Evolutionary conservation across 2,113 vertebrate genomes (phyloP).

Genomic region (Mustelus asterias): DNA sequence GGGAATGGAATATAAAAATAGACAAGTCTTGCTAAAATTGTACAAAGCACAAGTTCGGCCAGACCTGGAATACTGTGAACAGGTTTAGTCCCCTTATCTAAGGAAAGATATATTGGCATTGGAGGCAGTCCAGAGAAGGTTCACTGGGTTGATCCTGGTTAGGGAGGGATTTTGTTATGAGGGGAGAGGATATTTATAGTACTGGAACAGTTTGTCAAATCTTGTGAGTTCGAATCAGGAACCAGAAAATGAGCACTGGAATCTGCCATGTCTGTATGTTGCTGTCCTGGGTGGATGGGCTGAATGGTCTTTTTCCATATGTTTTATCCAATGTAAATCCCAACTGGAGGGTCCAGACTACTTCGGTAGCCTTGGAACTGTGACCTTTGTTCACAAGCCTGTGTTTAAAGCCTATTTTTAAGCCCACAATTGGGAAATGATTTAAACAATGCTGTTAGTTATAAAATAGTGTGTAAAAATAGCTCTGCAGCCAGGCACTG

Average conservation of each 20-base stretch:
- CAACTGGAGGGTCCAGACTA: no score
- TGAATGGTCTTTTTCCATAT: background rate
- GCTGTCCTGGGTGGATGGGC: no score
- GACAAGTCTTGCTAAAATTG: no score
- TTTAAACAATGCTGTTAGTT: background rate
- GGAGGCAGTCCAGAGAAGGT: no score
- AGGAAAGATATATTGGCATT: no score
- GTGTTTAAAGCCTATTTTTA: background rate
- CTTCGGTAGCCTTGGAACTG: background rate
- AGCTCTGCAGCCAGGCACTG: background rate
- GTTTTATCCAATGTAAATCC: background rate
- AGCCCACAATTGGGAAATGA: background rate
- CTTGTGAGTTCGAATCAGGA: background rate
- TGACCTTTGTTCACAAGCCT: background rate
- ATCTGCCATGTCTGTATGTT: background rate
- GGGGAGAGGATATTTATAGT: no score
- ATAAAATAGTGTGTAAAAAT: background rate
- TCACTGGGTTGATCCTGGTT: no score
- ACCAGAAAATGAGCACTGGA: background rate
- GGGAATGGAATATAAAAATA: no score
- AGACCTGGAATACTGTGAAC: no score
- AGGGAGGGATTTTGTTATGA: no score
- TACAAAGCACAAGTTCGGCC: no score
- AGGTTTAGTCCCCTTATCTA: no score
- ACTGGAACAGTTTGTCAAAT: background rate